A percentile compares a stretch with the other conserved stretches of the same genome.
Evolutionary conservation across 2,888 invertebrate genomes (phyloP).

Genomic region (Pterostichus niger): DNA sequence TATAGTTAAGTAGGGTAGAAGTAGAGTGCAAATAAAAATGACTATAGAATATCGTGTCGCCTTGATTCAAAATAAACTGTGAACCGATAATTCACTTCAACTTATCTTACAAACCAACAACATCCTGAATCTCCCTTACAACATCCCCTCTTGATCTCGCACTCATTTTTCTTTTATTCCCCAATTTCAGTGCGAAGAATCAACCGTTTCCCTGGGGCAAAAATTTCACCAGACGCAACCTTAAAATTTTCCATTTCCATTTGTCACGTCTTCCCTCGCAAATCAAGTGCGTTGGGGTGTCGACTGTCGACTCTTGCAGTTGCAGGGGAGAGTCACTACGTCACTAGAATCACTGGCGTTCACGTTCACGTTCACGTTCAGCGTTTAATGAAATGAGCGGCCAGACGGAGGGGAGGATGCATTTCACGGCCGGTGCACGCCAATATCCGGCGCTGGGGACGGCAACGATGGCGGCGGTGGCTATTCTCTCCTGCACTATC

Average conservation of each 20-base stretch:
- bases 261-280: slow-evolving; percentile 51
- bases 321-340: slow-evolving; percentile 2
- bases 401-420: background rate
- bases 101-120: slow-evolving; percentile 43
- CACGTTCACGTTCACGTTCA: background rate
- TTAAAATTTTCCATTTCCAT: slow-evolving; percentile 62
- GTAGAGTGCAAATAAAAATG: slow-evolving; percentile 21
- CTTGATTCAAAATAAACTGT: slow-evolving; percentile 42
- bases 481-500: slow-evolving; percentile 11
- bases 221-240: slow-evolving; percentile 44
- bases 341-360: background rate
- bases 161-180: slow-evolving; percentile 55
- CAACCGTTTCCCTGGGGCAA: slow-evolving; percentile 51
- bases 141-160: slow-evolving; percentile 33
- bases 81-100: slow-evolving; percentile 41
- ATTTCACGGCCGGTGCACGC: slow-evolving; percentile 36
- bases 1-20: background rate
- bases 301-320: slow-evolving; percentile 21
- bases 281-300: slow-evolving; percentile 46
- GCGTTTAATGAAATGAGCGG: slow-evolving; percentile 8
- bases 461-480: background rate
- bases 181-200: slow-evolving; percentile 50
- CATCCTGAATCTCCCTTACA: slow-evolving; percentile 34
- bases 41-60: background rate
- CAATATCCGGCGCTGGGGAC: slow-evolving; percentile 20